Evolutionary conservation across 2,113 vertebrate genomes (phyloP), one percentile per base, ranked within the genome.

Genomic region (Chloropsis cyanopogon): DNA sequence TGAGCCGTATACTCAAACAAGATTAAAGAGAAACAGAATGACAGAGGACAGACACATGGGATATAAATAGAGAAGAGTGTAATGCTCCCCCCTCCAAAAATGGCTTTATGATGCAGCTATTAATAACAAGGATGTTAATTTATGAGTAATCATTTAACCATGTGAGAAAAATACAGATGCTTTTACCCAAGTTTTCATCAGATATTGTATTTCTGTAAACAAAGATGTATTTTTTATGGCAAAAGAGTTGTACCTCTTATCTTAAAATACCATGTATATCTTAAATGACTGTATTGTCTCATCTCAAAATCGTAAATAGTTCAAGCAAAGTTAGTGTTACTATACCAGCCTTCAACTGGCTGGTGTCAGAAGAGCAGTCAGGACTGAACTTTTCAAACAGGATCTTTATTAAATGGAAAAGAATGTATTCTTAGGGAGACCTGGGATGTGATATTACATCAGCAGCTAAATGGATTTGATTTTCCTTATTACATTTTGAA

Each of bases 1-100:
- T 98, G 98, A 99, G 98, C 98, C 97, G 97, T 98, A 98, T 98
- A 98, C 98, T 99, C 99, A 98, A 99, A 99, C 98, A 98, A 99
- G 99, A 99, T 99, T 98, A 99, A 99, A 98, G 98, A 97, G 97
- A 98, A 98, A 97, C 97, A 95, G 97, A 98, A 97, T 97, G 97
- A 98, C 97, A 97, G 97, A 97, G 97, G 97, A 98, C 96, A 97
- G 97, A 97, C 97, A 97, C 95, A 68, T 86, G 92, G 94, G 92
- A 88, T 96, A 98, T 97, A 98, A 97, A 98, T 90, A 97, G 96
- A 97, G 94, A 96, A 97, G 96, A 97, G 92, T 92, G 64, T 87
- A 96, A 91, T 49, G 22, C 96, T 92, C 49, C n/a, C 88, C 86
- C 86, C 61, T 81, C 73, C 90, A 95, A 88, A 98, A 98, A 95